phyloP scores from a whole-genome alignment of 2,797 vertebrate genomes.

The Danio choprae region DNA sequence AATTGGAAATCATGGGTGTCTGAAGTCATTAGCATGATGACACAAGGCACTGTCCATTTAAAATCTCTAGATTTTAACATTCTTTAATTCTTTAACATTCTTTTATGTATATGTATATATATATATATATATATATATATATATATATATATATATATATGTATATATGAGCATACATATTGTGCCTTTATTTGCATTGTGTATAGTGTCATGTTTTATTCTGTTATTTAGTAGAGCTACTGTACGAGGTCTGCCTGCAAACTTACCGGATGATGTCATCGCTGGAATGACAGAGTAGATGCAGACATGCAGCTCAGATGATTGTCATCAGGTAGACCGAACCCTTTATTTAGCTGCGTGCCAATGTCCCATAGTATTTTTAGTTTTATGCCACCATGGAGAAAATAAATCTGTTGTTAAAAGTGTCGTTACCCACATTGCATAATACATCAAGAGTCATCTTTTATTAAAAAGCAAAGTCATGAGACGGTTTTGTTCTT shows the following conservation, averaged over 20 bases:
- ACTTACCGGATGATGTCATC: constrained; percentile 33
- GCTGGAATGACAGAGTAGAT: constrained; percentile 53
- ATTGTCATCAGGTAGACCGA: constrained; percentile 28
- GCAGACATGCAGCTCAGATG: constrained; percentile 50
- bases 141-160: no score
- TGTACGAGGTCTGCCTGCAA: constrained; percentile 9
- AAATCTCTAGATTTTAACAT: no score
- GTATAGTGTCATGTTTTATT: constrained; percentile 10
- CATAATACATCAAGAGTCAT: background rate
- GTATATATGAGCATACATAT: no score
- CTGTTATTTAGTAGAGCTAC: constrained; percentile 29
- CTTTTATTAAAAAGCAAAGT: constrained; percentile 58
- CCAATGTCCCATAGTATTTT: constrained; percentile 27
- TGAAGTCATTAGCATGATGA: no score
- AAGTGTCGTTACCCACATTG: constrained; percentile 13
- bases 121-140: no score
- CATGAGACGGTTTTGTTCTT: constrained; percentile 84
- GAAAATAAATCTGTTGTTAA: constrained; percentile 35
- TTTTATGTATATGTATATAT: no score
- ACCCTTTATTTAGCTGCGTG: constrained; percentile 56
- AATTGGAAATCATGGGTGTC: no score
- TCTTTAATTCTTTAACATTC: no score
- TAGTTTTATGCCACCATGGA: constrained; percentile 25
- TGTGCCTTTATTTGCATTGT: no score
- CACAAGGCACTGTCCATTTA: no score